Conservation (phyloP, 2,888 invertebrate species). For the Cantharis flavilabris region DNA sequence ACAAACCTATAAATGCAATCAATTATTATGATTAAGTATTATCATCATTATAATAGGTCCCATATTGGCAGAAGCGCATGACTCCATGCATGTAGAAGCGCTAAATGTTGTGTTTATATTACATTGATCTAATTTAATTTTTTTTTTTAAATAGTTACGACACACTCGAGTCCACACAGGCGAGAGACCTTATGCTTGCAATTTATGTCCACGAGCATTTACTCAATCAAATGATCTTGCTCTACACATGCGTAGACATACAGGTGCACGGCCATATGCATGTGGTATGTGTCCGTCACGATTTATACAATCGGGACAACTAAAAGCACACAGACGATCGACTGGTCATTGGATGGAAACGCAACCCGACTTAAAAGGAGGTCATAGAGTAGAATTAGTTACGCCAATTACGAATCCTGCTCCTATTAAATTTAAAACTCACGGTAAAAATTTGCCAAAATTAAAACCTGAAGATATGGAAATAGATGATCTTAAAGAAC, state of each 20-base stretch:
- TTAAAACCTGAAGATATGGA: constrained; percentile 25
- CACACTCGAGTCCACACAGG: constrained; percentile 56
- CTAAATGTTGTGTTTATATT: too few species aligned
- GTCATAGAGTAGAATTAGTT: constrained; percentile 54
- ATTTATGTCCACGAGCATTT: constrained; percentile 58
- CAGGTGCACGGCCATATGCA: constrained; percentile 68
- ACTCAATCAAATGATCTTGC: constrained; percentile 75
- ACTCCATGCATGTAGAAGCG: too few species aligned
- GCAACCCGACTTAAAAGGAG: constrained; percentile 54
- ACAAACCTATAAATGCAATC: too few species aligned
- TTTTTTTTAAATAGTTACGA: constrained; percentile 47
- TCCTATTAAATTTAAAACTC: constrained; percentile 53
- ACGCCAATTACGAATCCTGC: constrained; percentile 50
- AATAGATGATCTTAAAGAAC: constrained; percentile 18
- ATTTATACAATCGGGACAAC: constrained; percentile 66
- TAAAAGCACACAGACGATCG: constrained; percentile 67
- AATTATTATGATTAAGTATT: too few species aligned
- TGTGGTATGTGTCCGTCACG: constrained; percentile 71
- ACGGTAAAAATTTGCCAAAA: constrained; percentile 40
- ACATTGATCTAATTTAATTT: not conserved
- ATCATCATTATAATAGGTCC: too few species aligned
- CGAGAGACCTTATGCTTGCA: constrained; percentile 55
- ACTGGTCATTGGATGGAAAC: constrained; percentile 63
- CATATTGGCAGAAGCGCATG: too few species aligned
- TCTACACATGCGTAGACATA: constrained; percentile 71